These are phyloP conservation scores for Octodon degus DNA, from an alignment of 2,113 vertebrate genomes.

Conservation along the genomic window DNA sequence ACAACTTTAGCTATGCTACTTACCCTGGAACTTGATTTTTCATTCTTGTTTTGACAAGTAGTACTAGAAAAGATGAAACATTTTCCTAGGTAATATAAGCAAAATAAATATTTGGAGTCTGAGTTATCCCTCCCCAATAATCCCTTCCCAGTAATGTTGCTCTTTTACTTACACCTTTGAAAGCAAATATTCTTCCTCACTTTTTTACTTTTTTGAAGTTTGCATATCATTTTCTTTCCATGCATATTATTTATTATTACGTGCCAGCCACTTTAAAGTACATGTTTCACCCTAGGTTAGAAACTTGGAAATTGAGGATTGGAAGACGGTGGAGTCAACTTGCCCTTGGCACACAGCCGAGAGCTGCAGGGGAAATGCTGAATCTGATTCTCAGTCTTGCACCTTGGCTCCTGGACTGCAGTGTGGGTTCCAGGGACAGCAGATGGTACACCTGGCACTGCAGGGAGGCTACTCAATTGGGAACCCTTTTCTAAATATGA, in stretches of 20 bases:
- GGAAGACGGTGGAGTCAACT: background rate
- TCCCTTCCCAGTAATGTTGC: background rate
- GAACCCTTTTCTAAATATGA: background rate
- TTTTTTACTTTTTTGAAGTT: background rate
- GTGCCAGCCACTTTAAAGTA: background rate
- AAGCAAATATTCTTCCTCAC: background rate
- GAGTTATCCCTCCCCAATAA: background rate
- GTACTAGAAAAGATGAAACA: background rate
- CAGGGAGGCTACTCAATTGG: too few species aligned
- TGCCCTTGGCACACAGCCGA: background rate
- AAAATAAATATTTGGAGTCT: slow-evolving; percentile 15
- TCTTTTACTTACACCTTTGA: background rate
- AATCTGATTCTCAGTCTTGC: background rate
- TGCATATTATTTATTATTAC: background rate
- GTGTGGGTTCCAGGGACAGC: background rate
- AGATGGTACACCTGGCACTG: background rate
- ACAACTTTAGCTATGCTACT: slow-evolving; percentile 8
- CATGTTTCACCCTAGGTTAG: background rate
- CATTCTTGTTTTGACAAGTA: slow-evolving; percentile 32
- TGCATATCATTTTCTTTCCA: background rate
- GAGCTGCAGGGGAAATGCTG: background rate
- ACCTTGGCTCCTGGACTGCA: background rate
- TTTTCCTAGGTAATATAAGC: background rate
- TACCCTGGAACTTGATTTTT: slow-evolving; percentile 41
- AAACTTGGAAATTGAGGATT: background rate